Evolutionary conservation across 2,797 vertebrate species (phyloP).

Genomic region (Gobionotothen gibberifrons): DNA sequence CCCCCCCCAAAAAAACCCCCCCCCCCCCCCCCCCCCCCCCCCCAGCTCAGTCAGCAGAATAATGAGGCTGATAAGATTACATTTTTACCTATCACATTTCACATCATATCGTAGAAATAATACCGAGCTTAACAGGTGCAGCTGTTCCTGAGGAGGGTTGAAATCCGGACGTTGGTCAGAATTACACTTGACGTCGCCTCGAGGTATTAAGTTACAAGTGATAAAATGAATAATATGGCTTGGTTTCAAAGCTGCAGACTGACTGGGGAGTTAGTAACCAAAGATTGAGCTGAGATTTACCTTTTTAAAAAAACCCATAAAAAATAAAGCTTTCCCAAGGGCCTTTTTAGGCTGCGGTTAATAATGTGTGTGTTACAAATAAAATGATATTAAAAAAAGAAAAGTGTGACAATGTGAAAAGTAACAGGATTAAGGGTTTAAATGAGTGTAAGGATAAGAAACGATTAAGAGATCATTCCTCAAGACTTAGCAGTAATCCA

Average conservation of each 20-base stretch:
- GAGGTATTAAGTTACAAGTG: slow-evolving; percentile 36
- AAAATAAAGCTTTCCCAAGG: slow-evolving; percentile 4
- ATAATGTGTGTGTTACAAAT: not conserved
- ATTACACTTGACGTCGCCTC: not conserved
- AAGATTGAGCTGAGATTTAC: slow-evolving; percentile 38
- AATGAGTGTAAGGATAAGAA: not conserved
- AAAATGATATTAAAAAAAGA: not conserved
- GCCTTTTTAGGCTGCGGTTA: not conserved
- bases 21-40: slow-evolving; percentile 1
- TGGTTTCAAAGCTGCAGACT: slow-evolving; percentile 26
- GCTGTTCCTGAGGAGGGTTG: slow-evolving; percentile 23
- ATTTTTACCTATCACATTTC: slow-evolving; percentile 53
- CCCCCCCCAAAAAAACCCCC: slow-evolving; percentile 39
- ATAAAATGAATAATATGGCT: slow-evolving; percentile 47
- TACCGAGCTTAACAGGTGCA: slow-evolving; percentile 52
- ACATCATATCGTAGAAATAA: slow-evolving; percentile 40
- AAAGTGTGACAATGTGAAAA: slow-evolving; percentile 2
- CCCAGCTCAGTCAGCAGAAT: slow-evolving; percentile 57
- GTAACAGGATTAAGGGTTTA: slow-evolving; percentile 18
- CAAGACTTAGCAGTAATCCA: slow-evolving; percentile 25
- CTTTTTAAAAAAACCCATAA: slow-evolving; percentile 3
- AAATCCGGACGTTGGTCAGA: slow-evolving; percentile 36
- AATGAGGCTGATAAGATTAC: slow-evolving; percentile 58
- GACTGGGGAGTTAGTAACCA: slow-evolving; percentile 44
- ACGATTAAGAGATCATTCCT: slow-evolving; percentile 29